Conservation (phyloP, 2,113 vertebrate genomes). For the Nestor notabilis region DNA sequence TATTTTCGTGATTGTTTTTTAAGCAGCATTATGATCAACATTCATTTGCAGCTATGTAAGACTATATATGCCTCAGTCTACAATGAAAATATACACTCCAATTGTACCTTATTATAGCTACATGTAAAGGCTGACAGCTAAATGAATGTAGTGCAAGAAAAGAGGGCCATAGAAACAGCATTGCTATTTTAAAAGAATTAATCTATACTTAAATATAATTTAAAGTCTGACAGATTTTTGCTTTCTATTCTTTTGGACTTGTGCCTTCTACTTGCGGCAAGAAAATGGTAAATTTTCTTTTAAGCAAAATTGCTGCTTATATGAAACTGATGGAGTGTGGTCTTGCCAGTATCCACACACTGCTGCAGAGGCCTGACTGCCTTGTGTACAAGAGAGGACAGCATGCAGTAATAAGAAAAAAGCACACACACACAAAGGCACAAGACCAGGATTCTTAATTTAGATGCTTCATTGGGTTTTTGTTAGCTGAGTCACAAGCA, state of each 20-base stretch:
- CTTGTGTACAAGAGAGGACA: background rate
- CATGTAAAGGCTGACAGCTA: background rate
- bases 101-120: constrained; percentile 4
- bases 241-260: constrained; percentile 2
- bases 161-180: background rate
- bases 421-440: background rate
- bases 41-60: background rate
- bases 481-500: constrained; percentile 45
- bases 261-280: constrained; percentile 8
- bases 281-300: constrained; percentile 36
- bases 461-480: background rate
- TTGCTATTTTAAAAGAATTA: background rate
- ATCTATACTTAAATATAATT: constrained; percentile 50
- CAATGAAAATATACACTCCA: background rate
- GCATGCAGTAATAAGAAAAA: background rate
- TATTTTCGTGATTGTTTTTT: background rate
- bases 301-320: constrained; percentile 4
- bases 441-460: background rate
- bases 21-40: background rate
- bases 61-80: background rate
- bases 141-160: background rate
- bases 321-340: background rate
- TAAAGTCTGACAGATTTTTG: background rate
- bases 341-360: background rate
- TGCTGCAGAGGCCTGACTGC: background rate